Conservation (phyloP, 2,888 invertebrate genomes). For the Dasysyrphus albostriatus region DNA sequence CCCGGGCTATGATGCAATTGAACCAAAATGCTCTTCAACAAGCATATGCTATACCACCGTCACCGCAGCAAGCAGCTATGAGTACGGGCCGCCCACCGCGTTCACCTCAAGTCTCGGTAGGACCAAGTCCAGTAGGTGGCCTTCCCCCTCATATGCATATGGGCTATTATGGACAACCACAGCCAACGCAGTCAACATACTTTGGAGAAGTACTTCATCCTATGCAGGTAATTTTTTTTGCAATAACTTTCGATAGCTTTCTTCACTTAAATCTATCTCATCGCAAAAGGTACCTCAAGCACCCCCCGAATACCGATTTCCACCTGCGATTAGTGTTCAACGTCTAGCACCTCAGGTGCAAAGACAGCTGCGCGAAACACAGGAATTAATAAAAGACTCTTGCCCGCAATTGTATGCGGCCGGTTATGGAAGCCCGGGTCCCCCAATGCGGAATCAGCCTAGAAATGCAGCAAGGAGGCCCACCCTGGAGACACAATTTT, state of each 20-base stretch:
- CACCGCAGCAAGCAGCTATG: conserved; percentile 77
- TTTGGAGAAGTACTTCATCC: conserved; percentile 83
- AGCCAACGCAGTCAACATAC: conserved; percentile 79
- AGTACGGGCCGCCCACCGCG: conserved; percentile 79
- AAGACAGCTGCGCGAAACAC: conserved; percentile 84
- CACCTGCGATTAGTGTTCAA: conserved; percentile 84
- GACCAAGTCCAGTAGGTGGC: conserved; percentile 75
- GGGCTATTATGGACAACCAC: conserved; percentile 82
- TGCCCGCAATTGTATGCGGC: conserved; percentile 84
- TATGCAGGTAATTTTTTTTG: conserved; percentile 79
- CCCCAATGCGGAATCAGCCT: conserved; percentile 83
- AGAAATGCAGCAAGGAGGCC: conserved; percentile 83
- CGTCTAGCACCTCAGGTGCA: conserved; percentile 84
- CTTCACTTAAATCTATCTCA: neutral
- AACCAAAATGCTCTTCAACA: conserved; percentile 74
- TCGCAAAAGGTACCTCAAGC: conserved; percentile 77
- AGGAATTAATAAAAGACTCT: conserved; percentile 84
- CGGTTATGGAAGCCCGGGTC: conserved; percentile 84
- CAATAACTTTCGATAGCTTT: neutral
- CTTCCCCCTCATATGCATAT: conserved; percentile 80
- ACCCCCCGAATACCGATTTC: conserved; percentile 83
- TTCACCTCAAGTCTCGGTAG: conserved; percentile 69
- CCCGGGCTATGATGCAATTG: conserved; percentile 71
- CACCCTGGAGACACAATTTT: conserved; percentile 84
- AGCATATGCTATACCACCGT: conserved; percentile 78